Percentiles rank a stretch among this genome's conserved stretches.
Evolutionary conservation across 2,888 invertebrate genomes (phyloP).

Genomic region (Nomada lathburiana): DNA sequence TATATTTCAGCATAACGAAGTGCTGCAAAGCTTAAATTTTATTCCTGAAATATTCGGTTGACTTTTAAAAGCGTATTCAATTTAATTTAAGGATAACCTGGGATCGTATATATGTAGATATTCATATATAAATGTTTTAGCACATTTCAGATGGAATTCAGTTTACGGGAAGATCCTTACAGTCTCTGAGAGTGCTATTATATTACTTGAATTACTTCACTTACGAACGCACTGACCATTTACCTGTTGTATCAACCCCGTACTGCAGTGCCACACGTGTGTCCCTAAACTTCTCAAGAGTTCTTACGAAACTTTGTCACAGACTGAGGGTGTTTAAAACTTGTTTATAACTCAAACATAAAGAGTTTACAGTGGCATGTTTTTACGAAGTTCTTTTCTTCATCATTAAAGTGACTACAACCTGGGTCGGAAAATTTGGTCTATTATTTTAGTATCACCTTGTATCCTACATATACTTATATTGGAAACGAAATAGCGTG

Average conservation of each 20-base stretch:
- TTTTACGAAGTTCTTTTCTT: conserved; percentile 1
- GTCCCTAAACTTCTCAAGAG: background rate
- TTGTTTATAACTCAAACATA: conserved; percentile 19
- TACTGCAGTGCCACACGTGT: background rate
- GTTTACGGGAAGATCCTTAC: background rate
- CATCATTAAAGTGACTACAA: conserved; percentile 8
- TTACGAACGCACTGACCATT: background rate
- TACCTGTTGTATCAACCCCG: background rate
- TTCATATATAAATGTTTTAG: background rate
- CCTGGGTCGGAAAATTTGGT: background rate
- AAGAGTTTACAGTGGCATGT: background rate
- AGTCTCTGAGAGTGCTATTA: background rate
- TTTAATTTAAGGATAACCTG: background rate
- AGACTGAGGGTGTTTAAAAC: conserved; percentile 26
- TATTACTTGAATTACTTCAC: conserved; percentile 13
- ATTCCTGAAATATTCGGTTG: background rate
- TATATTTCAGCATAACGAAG: background rate
- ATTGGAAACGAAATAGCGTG: background rate
- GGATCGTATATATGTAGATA: background rate
- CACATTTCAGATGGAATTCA: background rate
- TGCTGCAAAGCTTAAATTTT: background rate
- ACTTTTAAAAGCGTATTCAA: background rate
- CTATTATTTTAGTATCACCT: background rate
- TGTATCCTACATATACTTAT: background rate
- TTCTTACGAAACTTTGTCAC: conserved; percentile 3